These are phyloP conservation scores for Ophthalmolycus amberensis DNA, from an alignment of 2,113 vertebrate species.

Conservation along the genomic window DNA sequence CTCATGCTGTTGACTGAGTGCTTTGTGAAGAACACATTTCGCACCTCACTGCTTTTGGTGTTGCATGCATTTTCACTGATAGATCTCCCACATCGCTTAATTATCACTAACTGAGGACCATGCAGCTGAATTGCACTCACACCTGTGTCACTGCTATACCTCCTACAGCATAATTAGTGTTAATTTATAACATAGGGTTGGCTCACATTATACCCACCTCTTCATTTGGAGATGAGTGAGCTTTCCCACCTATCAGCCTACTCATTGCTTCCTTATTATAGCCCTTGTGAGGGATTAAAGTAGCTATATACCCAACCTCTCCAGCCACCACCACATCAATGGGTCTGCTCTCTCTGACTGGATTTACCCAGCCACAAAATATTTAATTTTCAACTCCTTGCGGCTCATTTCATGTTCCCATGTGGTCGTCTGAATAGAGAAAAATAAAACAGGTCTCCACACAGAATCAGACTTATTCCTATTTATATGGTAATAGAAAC, in stretches of 20 bases:
- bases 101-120: slow-evolving; percentile 30
- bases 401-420: slow-evolving; percentile 65
- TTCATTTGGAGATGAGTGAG: slow-evolving; percentile 29
- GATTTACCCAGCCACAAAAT: slow-evolving; percentile 46
- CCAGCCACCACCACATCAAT: slow-evolving; percentile 61
- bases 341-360: slow-evolving; percentile 42
- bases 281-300: slow-evolving; percentile 35
- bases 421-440: slow-evolving; percentile 29
- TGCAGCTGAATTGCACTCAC: slow-evolving; percentile 26
- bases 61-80: slow-evolving; percentile 31
- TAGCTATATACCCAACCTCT: slow-evolving; percentile 31
- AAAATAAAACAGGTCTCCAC: slow-evolving; percentile 43
- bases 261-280: slow-evolving; percentile 60
- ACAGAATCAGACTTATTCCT: slow-evolving; percentile 32
- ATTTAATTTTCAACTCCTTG: slow-evolving; percentile 59
- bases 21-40: slow-evolving; percentile 43
- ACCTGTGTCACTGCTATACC: slow-evolving; percentile 29
- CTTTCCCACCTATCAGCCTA: slow-evolving; percentile 34
- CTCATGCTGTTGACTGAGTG: slow-evolving; percentile 29
- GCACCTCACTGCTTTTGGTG: slow-evolving; percentile 30
- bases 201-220: slow-evolving; percentile 36
- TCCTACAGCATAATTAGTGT: slow-evolving; percentile 44
- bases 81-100: slow-evolving; percentile 28
- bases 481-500: slow-evolving; percentile 23
- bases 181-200: slow-evolving; percentile 44